These are phyloP conservation scores for Gambusia holbrooki DNA, from an alignment of 2,113 vertebrate genomes.

Conservation along the genomic window DNA sequence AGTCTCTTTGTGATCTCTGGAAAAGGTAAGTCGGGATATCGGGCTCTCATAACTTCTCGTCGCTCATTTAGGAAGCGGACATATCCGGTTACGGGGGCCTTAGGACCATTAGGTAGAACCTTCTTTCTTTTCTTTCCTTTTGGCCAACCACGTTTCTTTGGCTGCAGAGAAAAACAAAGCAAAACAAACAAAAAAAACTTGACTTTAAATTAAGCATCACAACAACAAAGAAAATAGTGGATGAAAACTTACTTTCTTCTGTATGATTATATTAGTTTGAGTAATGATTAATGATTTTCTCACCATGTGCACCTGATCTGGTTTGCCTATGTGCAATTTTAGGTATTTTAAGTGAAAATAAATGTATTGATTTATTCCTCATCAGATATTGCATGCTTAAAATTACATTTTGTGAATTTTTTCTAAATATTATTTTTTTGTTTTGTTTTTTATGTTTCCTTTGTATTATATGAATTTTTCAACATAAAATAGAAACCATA, in stretches of 20 bases:
- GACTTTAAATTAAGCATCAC: neutral
- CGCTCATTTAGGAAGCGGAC: conserved; percentile 95
- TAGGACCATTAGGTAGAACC: conserved; percentile 95
- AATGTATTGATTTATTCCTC: neutral
- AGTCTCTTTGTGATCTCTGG: conserved; percentile 98
- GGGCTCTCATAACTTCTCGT: conserved; percentile 90
- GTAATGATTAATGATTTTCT: neutral
- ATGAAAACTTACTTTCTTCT: neutral
- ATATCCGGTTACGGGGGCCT: conserved; percentile 93
- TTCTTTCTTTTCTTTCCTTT: conserved; percentile 99
- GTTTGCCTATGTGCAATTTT: neutral
- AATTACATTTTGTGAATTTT: neutral
- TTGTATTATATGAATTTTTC: neutral
- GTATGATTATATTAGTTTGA: neutral
- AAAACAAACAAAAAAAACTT: neutral
- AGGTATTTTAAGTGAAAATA: neutral
- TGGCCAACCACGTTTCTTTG: conserved; percentile 97
- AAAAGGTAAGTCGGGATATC: conserved; percentile 93
- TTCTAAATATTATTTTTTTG: neutral
- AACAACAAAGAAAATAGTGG: neutral
- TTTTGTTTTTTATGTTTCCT: neutral
- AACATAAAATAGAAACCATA: neutral
- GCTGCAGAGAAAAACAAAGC: conserved; percentile 71
- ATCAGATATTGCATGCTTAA: neutral
- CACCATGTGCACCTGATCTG: neutral